phyloP scores from a whole-genome alignment of 2,113 vertebrate genomes.

The Heterotis niloticus region DNA sequence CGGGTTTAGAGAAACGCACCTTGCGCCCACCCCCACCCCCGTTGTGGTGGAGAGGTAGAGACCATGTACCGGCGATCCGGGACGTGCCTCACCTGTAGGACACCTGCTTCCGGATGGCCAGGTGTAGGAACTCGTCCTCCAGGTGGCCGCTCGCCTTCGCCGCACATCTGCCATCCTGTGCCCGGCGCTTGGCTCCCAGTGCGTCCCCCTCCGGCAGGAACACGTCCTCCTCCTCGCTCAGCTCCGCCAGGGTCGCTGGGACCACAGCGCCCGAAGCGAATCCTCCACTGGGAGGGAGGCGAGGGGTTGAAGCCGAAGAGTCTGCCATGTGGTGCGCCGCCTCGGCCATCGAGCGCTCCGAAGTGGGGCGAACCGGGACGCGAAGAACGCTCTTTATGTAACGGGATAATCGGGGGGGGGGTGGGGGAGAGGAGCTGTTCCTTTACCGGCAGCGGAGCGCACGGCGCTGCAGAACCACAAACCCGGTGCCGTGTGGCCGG shows the following conservation, averaged over 20 bases:
- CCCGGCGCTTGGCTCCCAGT: neutral
- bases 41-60: too few species aligned
- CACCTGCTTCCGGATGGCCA: slow-evolving; percentile 70
- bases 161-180: neutral
- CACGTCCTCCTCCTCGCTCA: slow-evolving; percentile 36
- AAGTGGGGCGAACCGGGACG: slow-evolving; percentile 8
- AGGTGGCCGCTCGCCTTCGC: slow-evolving; percentile 29
- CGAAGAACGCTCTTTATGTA: neutral
- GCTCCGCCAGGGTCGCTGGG: slow-evolving; percentile 15
- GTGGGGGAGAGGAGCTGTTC: too few species aligned
- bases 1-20: too few species aligned
- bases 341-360: slow-evolving; percentile 17
- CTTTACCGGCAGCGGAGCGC: too few species aligned
- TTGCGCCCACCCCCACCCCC: too few species aligned
- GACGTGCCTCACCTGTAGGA: slow-evolving; percentile 67
- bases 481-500: too few species aligned
- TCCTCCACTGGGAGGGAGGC: too few species aligned
- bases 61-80: too few species aligned
- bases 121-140: slow-evolving; percentile 63
- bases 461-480: too few species aligned
- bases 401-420: neutral
- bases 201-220: slow-evolving; percentile 15
- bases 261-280: slow-evolving; percentile 14
- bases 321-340: slow-evolving; percentile 9
- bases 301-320: neutral